Evolutionary conservation across 1,140 invertebrate species (phyloP).

Genomic region (Ceratina japonica): DNA sequence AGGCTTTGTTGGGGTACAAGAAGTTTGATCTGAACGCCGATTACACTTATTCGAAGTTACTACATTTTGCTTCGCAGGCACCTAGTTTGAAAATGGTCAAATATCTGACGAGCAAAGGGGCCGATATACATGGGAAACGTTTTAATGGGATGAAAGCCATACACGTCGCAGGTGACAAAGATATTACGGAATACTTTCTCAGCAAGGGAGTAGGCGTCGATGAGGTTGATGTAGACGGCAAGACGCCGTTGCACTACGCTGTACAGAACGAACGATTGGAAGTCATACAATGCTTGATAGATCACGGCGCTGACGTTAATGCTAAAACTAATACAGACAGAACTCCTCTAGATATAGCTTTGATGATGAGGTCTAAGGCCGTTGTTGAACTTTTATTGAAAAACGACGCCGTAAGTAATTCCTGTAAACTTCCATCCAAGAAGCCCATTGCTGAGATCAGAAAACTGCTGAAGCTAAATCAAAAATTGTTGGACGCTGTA

Average conservation of each 20-base stretch:
- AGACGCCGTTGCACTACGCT: too few species aligned
- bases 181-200: too few species aligned
- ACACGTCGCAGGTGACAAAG: slow-evolving; percentile 27
- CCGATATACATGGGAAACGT: slow-evolving; percentile 42
- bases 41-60: slow-evolving; percentile 70
- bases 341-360: slow-evolving; percentile 48
- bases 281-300: too few species aligned
- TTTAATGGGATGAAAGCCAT: slow-evolving; percentile 21
- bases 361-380: not conserved
- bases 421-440: not conserved
- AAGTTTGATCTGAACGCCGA: slow-evolving; percentile 14
- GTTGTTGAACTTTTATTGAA: slow-evolving; percentile 5
- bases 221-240: too few species aligned
- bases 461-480: not conserved
- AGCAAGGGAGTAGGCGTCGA: too few species aligned
- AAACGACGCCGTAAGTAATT: not conserved
- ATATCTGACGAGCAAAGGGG: slow-evolving; percentile 28
- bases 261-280: too few species aligned
- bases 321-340: not conserved
- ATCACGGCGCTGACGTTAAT: too few species aligned
- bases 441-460: not conserved
- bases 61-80: slow-evolving; percentile 21
- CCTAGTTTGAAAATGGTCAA: slow-evolving; percentile 3
- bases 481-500: slow-evolving; percentile 3
- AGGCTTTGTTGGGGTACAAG: slow-evolving; percentile 44